Evolutionary conservation across 2,797 vertebrate species (phyloP), one percentile per base, ranked within the genome.

Genomic region (Simalia tracyae): DNA sequence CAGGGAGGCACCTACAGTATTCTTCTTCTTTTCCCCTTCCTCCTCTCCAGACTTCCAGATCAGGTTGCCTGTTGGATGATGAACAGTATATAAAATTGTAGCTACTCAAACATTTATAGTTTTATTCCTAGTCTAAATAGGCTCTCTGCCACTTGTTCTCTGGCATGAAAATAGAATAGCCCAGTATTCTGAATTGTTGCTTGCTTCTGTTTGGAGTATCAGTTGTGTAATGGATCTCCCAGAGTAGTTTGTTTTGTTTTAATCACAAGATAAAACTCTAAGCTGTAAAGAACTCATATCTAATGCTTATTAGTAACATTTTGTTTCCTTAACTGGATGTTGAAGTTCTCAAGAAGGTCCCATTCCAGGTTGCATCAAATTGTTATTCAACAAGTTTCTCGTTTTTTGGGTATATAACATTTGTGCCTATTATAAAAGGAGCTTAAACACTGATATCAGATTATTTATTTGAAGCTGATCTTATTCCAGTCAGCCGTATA

Each of bases 271-370:
- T 0, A 1, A 95, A 95, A 90, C 3, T 1, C 17, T 15, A 92
- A 94, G 90, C 12, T 81, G 1, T n/a, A 42, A 56, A 95, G 93
- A 94, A 95, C 0, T 7, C 93, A 86, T 11, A 92, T 42, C n/a
- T 50, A 54, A 11, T 42, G 42, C 31, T 92, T 92, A 93, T 81
- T 93, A 95, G 94, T 93, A 96, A 95, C 92, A 93, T 36, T 90
- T 91, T 8, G 2, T 7, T 92, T 90, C 92, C 64, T 84, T 94
- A 72, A 93, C 94, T 86, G 92, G 60, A 90, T 56, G 11, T 10
- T 36, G 92, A 0, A 3, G 76, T 17, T 84, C 86, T 95, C 90
- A 46, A 22, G 84, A 86, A 87, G 11, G 59, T 90, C 92, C 89
- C 89, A 92, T 92, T 93, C 88, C 95, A 94, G 91, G 87, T 1